Percentiles rank a stretch among this genome's conserved stretches.
phyloP scores from a whole-genome alignment of 2,113 vertebrate genomes.

The Piprites chloris region DNA sequence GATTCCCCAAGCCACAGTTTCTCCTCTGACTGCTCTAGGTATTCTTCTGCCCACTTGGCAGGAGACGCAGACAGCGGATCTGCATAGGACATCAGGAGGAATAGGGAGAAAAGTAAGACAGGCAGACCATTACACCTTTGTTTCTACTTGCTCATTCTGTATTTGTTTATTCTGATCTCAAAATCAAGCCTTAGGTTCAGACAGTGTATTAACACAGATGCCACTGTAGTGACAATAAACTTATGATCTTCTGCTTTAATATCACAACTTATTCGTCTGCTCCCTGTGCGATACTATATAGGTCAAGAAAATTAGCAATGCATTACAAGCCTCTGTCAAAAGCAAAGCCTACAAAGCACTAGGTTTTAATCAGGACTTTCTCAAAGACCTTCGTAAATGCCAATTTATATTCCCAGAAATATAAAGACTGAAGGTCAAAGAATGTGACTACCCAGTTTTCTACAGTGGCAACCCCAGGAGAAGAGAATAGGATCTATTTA shows the following conservation, averaged over 20 bases:
- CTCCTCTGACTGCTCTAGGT: slow-evolving; percentile 96
- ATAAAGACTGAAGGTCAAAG: background rate
- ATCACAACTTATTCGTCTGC: background rate
- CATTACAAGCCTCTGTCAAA: background rate
- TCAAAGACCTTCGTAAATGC: background rate
- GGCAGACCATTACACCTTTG: background rate
- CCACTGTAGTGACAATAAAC: background rate
- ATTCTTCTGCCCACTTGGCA: slow-evolving; percentile 95
- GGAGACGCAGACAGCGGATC: slow-evolving; percentile 84
- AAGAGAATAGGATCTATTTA: background rate
- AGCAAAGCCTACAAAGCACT: background rate
- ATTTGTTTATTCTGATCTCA: background rate
- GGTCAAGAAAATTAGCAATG: background rate
- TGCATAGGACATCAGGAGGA: slow-evolving; percentile 30
- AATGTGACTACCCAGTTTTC: background rate
- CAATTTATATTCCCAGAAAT: background rate
- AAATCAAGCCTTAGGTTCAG: background rate
- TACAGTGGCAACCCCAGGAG: background rate
- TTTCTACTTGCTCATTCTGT: background rate
- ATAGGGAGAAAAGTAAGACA: background rate
- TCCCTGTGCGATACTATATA: background rate
- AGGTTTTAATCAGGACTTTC: background rate
- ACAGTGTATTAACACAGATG: background rate
- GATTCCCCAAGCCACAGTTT: slow-evolving; percentile 95
- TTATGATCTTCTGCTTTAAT: background rate